Base-by-base conservation (phyloP, 2,888 invertebrate species). In the Leucozona laternaria region DNA sequence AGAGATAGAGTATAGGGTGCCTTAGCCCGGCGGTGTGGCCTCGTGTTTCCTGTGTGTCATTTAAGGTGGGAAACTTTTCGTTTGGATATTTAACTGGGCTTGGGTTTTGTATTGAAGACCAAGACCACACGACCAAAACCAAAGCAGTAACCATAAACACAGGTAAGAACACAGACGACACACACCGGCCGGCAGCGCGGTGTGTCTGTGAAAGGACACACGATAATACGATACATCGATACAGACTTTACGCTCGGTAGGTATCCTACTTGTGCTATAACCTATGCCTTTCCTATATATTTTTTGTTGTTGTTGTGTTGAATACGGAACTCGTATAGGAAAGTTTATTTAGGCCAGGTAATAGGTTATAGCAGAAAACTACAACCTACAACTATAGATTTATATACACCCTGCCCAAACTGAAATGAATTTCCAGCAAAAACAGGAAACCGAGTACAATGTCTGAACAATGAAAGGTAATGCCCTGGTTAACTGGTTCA, bases 401-500 rank as follows among this genome's bases (percentile, higher is more conserved):
- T 2, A 7, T 11, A 2, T 37, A 45, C 17, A 20, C 17, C 25
- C 43, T 25, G 7, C 25, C 13, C 40, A 37, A 45, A 60, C 31
- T 20, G 40, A 70, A 17, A 71, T 76, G 53, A 80, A 71, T 64
- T 72, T 55, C 60, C 40, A 68, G 43, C 70, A 57, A 79, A 66
- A 84, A 84, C 55, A 77, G 85, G 66, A 78, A 78, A 58, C 77
- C 60, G 17, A 57, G 73, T 57, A 86, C 86, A 86, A 75, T 78
- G 82, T 75, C 75, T 53, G 75, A 82, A 82, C 82, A 81, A 82
- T 78, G 79, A 79, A 64, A 78, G 75, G 78, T 82, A 86, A 86
- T 79, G 75, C 86, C 70, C 73, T 86, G 78, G 86, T 81, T 86
- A 86, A 86, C 86, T 86, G 86, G 86, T 86, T 78, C 86, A 86